phyloP scores from a whole-genome alignment of 2,888 invertebrate genomes.

The Drosophila nr. perissopoda region DNA sequence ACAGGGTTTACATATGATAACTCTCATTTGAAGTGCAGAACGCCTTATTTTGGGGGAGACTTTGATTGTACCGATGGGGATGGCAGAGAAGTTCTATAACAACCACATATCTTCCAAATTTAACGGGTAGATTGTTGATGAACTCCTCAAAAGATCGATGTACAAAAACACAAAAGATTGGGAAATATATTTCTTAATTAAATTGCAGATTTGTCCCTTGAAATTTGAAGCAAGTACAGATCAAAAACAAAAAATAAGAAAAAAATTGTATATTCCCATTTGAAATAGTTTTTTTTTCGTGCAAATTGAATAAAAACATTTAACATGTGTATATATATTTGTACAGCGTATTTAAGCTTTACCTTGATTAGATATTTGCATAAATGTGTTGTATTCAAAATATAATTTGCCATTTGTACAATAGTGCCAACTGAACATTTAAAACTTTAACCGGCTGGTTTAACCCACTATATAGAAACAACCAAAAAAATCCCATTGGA shows the following conservation, averaged over 20 bases:
- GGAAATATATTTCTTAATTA: not conserved
- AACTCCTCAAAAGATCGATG: not conserved
- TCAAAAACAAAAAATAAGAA: not conserved
- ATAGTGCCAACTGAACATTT: not conserved
- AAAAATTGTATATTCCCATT: not conserved
- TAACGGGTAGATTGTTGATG: not conserved
- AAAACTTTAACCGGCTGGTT: conserved; percentile 41
- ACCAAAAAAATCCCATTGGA: conserved; percentile 51
- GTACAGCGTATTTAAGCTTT: not conserved
- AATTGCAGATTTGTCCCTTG: not conserved
- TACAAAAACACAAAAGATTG: not conserved
- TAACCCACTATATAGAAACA: conserved; percentile 53
- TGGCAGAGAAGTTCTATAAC: not conserved
- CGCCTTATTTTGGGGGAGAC: not conserved
- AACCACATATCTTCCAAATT: not conserved
- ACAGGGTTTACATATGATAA: not conserved
- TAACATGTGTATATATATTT: not conserved
- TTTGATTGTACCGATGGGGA: not conserved
- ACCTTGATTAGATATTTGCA: not conserved
- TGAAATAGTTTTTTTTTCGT: not conserved
- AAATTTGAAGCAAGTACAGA: not conserved
- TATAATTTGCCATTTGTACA: conserved; percentile 10
- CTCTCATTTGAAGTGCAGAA: not conserved
- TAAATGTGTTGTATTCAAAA: not conserved
- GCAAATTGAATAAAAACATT: not conserved